Evolutionary conservation across 2,888 invertebrate species (phyloP).

Genomic region (Epistrophella euchroma): DNA sequence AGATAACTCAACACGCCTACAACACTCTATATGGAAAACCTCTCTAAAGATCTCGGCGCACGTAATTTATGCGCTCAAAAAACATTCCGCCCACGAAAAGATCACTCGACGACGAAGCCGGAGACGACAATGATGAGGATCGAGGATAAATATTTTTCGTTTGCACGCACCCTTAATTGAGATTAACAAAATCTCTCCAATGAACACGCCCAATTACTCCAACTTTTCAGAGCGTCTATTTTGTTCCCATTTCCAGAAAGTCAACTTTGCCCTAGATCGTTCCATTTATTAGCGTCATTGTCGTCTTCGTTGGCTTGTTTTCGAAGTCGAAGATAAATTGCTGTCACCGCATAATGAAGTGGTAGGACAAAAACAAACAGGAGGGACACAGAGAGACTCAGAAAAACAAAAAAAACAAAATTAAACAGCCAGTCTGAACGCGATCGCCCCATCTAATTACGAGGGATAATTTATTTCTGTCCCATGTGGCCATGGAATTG

Average conservation of each 20-base stretch:
- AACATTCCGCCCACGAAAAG: constrained; percentile 64
- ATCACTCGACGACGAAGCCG: neutral
- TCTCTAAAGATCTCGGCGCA: constrained; percentile 57
- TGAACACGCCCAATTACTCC: constrained; percentile 74
- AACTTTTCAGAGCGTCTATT: constrained; percentile 39
- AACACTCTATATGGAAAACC: constrained; percentile 15
- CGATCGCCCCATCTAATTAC: constrained; percentile 70
- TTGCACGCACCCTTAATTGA: constrained; percentile 70
- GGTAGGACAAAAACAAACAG: constrained; percentile 69
- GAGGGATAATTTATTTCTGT: constrained; percentile 70
- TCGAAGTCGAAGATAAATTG: constrained; percentile 72
- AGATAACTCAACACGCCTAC: constrained; percentile 62
- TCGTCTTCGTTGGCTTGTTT: constrained; percentile 6
- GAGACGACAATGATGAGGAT: constrained; percentile 21
- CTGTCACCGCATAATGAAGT: constrained; percentile 75
- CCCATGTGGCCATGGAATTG: constrained; percentile 70
- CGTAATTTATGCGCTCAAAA: constrained; percentile 68
- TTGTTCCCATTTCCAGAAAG: constrained; percentile 40
- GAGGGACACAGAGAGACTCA: constrained; percentile 35
- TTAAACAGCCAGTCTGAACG: constrained; percentile 3
- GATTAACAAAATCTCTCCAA: constrained; percentile 55
- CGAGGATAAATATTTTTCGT: constrained; percentile 52
- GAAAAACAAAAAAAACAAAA: neutral
- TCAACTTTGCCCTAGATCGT: constrained; percentile 53
- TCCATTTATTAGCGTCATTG: constrained; percentile 22